phyloP scores from a whole-genome alignment of 1,140 invertebrate species.

The Drosophila parvula region DNA sequence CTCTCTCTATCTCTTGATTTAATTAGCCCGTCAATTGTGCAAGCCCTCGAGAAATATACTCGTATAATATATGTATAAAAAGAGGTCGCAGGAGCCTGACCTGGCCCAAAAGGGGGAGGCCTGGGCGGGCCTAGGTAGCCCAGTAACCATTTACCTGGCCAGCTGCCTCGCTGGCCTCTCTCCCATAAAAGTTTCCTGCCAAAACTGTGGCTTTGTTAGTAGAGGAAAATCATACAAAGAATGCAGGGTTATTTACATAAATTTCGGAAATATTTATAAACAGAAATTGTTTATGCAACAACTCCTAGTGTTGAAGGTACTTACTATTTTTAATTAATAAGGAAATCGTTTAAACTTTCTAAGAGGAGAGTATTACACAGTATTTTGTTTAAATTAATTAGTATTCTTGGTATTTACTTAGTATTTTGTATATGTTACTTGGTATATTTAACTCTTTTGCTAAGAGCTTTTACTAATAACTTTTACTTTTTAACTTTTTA shows the following conservation, averaged over 20 bases:
- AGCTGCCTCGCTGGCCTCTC: neutral
- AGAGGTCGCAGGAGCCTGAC: slow-evolving; percentile 2
- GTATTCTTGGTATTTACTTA: no score
- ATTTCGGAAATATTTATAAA: neutral
- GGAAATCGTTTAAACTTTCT: no score
- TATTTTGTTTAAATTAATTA: no score
- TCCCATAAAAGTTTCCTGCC: slow-evolving; percentile 1
- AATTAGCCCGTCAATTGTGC: slow-evolving; percentile 78
- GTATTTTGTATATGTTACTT: no score
- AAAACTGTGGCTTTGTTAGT: neutral
- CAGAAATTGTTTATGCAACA: neutral
- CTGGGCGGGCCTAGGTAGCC: slow-evolving; percentile 1
- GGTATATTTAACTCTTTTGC: no score
- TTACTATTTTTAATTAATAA: no score
- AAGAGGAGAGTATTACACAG: no score
- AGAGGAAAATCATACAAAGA: neutral
- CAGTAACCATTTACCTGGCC: neutral
- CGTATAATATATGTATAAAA: no score
- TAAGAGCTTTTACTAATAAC: no score
- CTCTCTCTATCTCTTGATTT: slow-evolving; percentile 43
- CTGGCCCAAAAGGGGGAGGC: slow-evolving; percentile 10
- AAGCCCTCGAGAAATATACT: slow-evolving; percentile 9
- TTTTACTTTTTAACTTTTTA: no score
- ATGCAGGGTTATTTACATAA: neutral
- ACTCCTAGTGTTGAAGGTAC: no score